Evolutionary conservation across 2,888 invertebrate genomes (phyloP).

Genomic region (Balanococcus diminutus): DNA sequence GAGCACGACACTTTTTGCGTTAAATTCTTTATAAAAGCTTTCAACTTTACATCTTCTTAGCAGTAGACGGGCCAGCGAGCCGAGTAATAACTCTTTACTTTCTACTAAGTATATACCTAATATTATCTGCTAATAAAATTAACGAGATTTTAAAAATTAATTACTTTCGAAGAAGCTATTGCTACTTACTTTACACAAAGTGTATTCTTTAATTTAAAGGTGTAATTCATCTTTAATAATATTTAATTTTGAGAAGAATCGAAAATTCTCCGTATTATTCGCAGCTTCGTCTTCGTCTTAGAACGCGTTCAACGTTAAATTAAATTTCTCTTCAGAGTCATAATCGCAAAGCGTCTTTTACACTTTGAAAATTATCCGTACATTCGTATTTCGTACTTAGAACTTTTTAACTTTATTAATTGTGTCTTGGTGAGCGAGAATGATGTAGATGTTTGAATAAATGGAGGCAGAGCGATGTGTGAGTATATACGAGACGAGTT

Average conservation of each 20-base stretch:
- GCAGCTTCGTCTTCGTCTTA: background rate
- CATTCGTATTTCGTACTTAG: background rate
- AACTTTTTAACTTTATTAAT: conserved; percentile 5
- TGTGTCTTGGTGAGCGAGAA: background rate
- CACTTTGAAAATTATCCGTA: background rate
- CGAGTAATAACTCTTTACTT: background rate
- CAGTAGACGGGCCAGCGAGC: background rate
- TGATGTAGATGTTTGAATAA: background rate
- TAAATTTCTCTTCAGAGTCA: background rate
- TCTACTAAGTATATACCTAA: background rate
- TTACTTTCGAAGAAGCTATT: background rate
- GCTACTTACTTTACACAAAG: background rate
- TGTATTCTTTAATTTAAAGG: background rate
- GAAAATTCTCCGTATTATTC: background rate
- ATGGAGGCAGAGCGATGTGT: background rate
- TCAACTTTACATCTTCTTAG: background rate
- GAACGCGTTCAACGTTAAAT: background rate
- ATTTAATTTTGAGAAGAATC: background rate
- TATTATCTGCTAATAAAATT: background rate
- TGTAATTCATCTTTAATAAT: conserved; percentile 9
- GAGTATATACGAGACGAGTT: background rate
- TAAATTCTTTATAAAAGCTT: background rate
- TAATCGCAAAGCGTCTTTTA: background rate
- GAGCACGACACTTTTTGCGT: background rate
- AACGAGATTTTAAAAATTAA: conserved; percentile 17